Evolutionary conservation across 2,888 invertebrate species (phyloP).

Genomic region (Dione juno): DNA sequence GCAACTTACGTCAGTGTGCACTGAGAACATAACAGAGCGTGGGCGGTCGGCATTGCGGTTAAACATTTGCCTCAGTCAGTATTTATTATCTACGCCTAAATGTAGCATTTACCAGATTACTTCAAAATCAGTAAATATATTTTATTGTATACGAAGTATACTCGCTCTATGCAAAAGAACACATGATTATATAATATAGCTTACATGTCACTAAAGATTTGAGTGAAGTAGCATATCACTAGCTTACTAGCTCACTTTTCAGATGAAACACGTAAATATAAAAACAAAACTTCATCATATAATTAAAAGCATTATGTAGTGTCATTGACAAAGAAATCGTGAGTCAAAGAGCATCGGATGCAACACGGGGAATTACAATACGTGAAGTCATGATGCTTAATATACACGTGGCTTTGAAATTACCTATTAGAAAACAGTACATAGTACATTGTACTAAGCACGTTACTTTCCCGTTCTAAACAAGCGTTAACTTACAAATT

Average conservation of each 20-base stretch:
- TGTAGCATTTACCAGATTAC: background rate
- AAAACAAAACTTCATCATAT: background rate
- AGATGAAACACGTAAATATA: background rate
- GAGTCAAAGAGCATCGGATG: conserved; percentile 33
- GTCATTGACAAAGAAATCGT: conserved; percentile 16
- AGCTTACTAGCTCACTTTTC: background rate
- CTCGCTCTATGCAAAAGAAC: too few species aligned
- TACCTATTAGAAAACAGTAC: conserved; percentile 13
- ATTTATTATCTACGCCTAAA: background rate
- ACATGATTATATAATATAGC: too few species aligned
- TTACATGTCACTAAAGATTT: background rate
- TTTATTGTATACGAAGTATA: background rate
- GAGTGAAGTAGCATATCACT: background rate
- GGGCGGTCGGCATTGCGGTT: conserved; percentile 45
- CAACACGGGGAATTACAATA: conserved; percentile 38
- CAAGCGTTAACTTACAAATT: background rate
- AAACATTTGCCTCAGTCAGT: conserved; percentile 22
- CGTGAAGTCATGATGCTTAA: conserved; percentile 35
- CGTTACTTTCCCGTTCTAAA: background rate
- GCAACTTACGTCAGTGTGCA: conserved; percentile 52
- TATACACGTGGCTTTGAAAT: conserved; percentile 36
- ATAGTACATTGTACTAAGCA: background rate
- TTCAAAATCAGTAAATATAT: background rate
- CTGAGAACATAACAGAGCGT: conserved; percentile 39
- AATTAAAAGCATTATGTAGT: background rate